Evolutionary conservation across 2,888 invertebrate species (phyloP).

Genomic region (Charanyca ferruginea): DNA sequence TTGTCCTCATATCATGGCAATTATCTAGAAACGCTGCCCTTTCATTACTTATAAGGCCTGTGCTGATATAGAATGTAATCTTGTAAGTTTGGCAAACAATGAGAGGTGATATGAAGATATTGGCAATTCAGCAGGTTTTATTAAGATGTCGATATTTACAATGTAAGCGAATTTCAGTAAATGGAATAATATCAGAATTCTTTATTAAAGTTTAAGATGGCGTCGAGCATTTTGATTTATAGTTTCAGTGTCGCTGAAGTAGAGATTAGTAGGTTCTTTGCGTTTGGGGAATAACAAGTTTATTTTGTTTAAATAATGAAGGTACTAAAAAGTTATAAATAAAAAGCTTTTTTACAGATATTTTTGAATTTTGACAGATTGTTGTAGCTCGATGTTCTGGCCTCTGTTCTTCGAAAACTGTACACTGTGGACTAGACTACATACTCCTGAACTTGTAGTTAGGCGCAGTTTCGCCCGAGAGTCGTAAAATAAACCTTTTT

Average conservation of each 20-base stretch:
- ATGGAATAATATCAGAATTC: neutral
- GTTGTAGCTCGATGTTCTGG: too few relatives aligned
- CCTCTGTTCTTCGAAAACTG: slow-evolving; percentile 20
- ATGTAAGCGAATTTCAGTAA: neutral
- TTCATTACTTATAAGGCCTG: slow-evolving; percentile 69
- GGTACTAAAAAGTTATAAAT: too few relatives aligned
- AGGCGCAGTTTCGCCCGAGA: slow-evolving; percentile 21
- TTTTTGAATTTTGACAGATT: too few relatives aligned
- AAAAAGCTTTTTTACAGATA: too few relatives aligned
- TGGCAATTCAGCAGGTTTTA: slow-evolving; percentile 13
- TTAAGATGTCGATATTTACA: neutral
- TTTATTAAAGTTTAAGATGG: slow-evolving; percentile 7
- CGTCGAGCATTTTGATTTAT: neutral
- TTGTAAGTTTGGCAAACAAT: slow-evolving; percentile 35
- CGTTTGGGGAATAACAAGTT: too few relatives aligned
- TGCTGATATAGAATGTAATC: slow-evolving; percentile 57
- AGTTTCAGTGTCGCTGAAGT: neutral
- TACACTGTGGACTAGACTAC: slow-evolving; percentile 19
- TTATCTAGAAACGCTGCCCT: slow-evolving; percentile 74
- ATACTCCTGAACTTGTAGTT: slow-evolving; percentile 16
- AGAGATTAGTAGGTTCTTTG: too few relatives aligned
- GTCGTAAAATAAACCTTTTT: slow-evolving; percentile 41
- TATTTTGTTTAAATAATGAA: too few relatives aligned
- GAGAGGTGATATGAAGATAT: slow-evolving; percentile 36
- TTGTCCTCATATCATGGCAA: slow-evolving; percentile 71